These are phyloP conservation scores for Drosophila paramelanica DNA, from an alignment of 2,888 invertebrate genomes.

Conservation along the genomic window DNA sequence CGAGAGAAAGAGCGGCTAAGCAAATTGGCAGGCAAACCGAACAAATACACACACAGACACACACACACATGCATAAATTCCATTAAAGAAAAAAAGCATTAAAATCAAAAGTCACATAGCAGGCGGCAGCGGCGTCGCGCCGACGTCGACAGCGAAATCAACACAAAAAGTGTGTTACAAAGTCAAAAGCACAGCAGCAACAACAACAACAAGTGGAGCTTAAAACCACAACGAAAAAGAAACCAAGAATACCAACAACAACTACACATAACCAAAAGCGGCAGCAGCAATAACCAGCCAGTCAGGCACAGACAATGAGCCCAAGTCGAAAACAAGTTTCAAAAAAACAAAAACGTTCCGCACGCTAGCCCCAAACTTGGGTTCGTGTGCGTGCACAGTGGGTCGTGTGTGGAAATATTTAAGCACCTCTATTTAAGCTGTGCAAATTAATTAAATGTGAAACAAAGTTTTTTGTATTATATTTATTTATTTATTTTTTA, in stretches of 20 bases:
- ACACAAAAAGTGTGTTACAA: conserved; percentile 78
- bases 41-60: conserved; percentile 11
- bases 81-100: conserved; percentile 55
- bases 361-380: conserved; percentile 58
- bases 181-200: conserved; percentile 75
- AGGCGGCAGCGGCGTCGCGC: conserved; percentile 30
- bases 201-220: conserved; percentile 78
- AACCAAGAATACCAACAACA: conserved; percentile 68
- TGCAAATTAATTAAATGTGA: not conserved
- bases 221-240: conserved; percentile 73
- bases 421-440: not conserved
- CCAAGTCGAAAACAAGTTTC: conserved; percentile 71
- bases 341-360: conserved; percentile 56
- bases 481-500: no score
- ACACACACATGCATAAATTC: conserved; percentile 37
- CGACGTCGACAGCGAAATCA: conserved; percentile 57
- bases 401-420: not conserved
- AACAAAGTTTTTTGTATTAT: no score
- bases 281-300: conserved; percentile 50
- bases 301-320: conserved; percentile 62
- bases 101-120: conserved; percentile 76
- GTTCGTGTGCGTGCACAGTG: conserved; percentile 50
- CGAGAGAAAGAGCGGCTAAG: conserved; percentile 29
- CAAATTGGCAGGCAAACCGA: conserved; percentile 16
- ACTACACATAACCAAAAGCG: conserved; percentile 49